A percentile compares a stretch with the other conserved stretches of the same genome.
Conservation (phyloP, 2,888 invertebrate species). For the Deroplatys truncata region DNA sequence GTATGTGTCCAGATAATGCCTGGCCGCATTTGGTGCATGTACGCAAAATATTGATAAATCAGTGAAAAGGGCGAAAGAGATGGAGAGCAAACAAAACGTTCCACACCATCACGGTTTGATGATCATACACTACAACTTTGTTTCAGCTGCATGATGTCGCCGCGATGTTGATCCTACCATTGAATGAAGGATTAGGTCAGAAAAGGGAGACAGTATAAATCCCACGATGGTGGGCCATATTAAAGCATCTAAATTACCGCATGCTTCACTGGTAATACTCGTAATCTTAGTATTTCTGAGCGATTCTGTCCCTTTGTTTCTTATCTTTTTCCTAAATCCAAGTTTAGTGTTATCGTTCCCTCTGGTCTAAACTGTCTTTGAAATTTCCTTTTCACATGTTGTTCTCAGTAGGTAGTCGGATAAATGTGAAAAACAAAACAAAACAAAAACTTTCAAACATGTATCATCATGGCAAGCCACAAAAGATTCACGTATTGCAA, state of each 20-base stretch:
- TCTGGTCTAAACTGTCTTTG: too few relatives aligned
- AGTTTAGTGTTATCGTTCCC: too few relatives aligned
- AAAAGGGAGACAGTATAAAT: background rate
- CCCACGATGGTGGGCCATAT: background rate
- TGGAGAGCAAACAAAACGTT: background rate
- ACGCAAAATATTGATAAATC: slow-evolving; percentile 4
- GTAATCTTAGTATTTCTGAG: too few relatives aligned
- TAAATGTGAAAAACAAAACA: too few relatives aligned
- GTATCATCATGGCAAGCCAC: too few relatives aligned
- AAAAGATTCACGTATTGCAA: too few relatives aligned
- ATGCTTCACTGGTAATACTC: background rate
- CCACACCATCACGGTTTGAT: background rate
- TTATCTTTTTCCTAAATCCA: too few relatives aligned
- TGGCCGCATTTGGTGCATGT: background rate
- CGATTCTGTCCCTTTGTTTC: too few relatives aligned
- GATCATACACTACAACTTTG: background rate
- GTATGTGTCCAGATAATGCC: background rate
- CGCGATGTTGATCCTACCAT: background rate
- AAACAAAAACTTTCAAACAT: too few relatives aligned
- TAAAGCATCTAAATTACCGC: background rate
- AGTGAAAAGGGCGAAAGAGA: background rate
- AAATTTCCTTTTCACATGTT: too few relatives aligned
- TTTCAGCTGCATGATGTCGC: background rate
- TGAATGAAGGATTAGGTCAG: background rate
- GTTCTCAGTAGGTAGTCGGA: too few relatives aligned